Conservation (phyloP, 2,888 invertebrate species). For the Stenodema calcarata region DNA sequence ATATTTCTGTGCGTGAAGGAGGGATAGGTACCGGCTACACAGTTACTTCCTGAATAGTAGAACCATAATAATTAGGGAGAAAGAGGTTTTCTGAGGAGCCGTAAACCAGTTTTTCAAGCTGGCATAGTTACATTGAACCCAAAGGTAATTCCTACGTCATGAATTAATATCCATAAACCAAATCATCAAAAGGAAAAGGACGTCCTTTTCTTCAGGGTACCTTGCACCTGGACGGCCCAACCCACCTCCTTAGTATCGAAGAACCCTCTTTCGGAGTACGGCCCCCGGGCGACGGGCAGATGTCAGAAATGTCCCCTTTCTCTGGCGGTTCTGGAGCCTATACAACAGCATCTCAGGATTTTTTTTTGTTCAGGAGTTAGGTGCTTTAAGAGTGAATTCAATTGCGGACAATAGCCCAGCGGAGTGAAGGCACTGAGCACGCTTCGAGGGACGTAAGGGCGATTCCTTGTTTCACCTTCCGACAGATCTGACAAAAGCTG, state of each 20-base stretch:
- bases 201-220: not conserved
- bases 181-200: not conserved
- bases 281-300: not conserved
- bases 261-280: not conserved
- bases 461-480: not conserved
- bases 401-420: not conserved
- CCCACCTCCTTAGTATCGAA: not conserved
- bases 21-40: too few species aligned
- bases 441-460: not conserved
- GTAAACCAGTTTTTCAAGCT: not conserved
- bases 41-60: too few species aligned
- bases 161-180: slow-evolving; percentile 6
- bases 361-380: slow-evolving; percentile 7
- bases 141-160: not conserved
- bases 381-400: not conserved
- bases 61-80: not conserved
- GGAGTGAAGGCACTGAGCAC: slow-evolving; percentile 1
- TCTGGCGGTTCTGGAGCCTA: not conserved
- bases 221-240: not conserved
- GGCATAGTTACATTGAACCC: not conserved
- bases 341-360: not conserved
- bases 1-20: too few species aligned
- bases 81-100: not conserved
- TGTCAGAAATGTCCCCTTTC: not conserved
- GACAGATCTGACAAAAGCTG: not conserved